phyloP scores from a whole-genome alignment of 2,797 vertebrate species.

The Pipistrellus pipistrellus region DNA sequence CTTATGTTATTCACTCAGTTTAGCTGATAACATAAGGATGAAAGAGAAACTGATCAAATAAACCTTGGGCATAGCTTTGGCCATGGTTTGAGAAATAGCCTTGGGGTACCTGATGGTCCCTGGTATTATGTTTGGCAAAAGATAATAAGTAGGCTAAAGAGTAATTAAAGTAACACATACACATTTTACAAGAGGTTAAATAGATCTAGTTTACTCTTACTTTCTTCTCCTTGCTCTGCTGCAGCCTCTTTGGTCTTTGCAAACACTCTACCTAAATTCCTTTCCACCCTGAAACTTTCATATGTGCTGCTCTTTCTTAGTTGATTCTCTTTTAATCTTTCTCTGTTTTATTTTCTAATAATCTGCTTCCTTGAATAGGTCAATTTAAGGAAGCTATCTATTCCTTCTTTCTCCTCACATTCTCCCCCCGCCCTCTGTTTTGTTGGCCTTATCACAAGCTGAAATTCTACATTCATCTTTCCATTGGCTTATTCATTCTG shows the following conservation, averaged over 20 bases:
- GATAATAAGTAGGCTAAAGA: not conserved
- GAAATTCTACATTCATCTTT: not conserved
- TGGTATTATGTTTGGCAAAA: conserved; percentile 49
- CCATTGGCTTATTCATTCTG: not conserved
- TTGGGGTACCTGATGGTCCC: not conserved
- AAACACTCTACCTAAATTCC: not conserved
- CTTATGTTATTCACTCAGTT: not conserved
- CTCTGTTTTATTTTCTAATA: not conserved
- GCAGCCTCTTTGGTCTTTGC: not conserved
- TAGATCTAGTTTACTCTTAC: not conserved
- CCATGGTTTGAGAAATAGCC: conserved; percentile 17
- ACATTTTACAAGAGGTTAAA: not conserved
- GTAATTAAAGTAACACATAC: not conserved
- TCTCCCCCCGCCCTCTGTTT: not conserved
- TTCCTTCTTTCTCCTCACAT: not conserved
- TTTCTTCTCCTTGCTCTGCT: not conserved
- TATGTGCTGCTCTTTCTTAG: not conserved
- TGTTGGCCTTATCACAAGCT: not conserved
- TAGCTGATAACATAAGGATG: conserved; percentile 10
- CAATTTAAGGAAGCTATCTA: not conserved
- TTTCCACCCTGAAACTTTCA: not conserved
- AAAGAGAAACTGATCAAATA: conserved; percentile 50
- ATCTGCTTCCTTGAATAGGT: not conserved
- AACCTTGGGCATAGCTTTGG: not conserved
- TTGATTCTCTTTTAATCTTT: not conserved